Evolutionary conservation across 2,113 vertebrate genomes (phyloP).

Genomic region (Oryzias javanicus): DNA sequence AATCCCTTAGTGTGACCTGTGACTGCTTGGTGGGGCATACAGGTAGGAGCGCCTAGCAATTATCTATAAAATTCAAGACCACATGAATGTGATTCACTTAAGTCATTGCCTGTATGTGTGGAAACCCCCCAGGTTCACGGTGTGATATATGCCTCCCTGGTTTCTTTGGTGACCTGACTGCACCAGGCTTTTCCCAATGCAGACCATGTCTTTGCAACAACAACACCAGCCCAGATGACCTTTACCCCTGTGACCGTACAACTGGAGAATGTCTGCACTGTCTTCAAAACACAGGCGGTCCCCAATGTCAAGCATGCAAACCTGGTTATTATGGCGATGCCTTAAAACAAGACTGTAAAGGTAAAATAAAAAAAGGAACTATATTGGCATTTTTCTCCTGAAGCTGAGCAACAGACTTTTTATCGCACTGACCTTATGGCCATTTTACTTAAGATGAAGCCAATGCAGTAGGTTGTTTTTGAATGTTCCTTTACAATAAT

Average conservation of each 20-base stretch:
- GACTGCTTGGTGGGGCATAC: conserved; percentile 78
- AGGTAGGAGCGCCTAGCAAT: conserved; percentile 63
- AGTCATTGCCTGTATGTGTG: neutral
- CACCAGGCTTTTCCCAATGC: conserved; percentile 57
- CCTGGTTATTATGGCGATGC: conserved; percentile 85
- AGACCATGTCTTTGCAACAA: conserved; percentile 81
- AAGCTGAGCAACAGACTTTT: too few species aligned
- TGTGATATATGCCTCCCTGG: conserved; percentile 81
- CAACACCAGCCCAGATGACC: conserved; percentile 80
- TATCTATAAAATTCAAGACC: neutral
- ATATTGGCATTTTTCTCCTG: too few species aligned
- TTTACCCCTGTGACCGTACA: conserved; percentile 71
- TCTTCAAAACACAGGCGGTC: conserved; percentile 81
- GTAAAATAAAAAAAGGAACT: conserved; percentile 58
- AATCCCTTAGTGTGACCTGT: conserved; percentile 75
- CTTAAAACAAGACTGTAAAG: conserved; percentile 79
- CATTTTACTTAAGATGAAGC: too few species aligned
- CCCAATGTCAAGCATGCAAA: conserved; percentile 81
- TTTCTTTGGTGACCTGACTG: conserved; percentile 78
- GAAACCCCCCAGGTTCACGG: conserved; percentile 69
- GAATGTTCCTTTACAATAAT: too few species aligned
- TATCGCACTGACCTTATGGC: too few species aligned
- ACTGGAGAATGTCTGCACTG: conserved; percentile 83
- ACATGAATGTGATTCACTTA: too few species aligned
- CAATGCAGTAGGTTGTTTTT: too few species aligned